These are phyloP conservation scores for Anarhynchus alexandrinus DNA, from an alignment of 2,113 vertebrate species.

Conservation along the genomic window DNA sequence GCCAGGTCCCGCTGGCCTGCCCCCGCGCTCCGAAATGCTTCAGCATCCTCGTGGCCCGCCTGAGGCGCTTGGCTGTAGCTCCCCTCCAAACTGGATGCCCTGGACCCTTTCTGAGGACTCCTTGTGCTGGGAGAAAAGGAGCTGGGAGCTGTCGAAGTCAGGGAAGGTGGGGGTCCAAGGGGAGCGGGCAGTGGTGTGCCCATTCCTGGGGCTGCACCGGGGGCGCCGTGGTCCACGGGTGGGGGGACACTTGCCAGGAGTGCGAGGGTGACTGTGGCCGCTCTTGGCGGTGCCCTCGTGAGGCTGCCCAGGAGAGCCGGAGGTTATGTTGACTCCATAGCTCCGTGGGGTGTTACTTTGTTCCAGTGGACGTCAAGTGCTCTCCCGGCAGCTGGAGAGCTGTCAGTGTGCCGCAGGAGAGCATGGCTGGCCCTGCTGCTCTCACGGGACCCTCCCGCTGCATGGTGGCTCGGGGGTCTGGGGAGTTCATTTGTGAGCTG, in stretches of 20 bases:
- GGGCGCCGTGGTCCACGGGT: neutral
- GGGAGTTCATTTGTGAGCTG: neutral
- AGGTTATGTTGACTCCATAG: fast-evolving
- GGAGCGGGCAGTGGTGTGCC: neutral
- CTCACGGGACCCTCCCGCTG: fast-evolving
- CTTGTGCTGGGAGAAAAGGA: neutral
- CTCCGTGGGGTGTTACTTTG: neutral
- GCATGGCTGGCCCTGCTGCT: neutral
- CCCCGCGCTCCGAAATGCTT: neutral
- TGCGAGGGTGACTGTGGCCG: neutral
- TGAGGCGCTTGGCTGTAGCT: neutral
- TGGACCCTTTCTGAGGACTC: neutral
- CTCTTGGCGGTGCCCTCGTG: neutral
- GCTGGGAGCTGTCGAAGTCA: neutral
- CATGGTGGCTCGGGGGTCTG: fast-evolving
- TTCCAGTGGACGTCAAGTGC: neutral
- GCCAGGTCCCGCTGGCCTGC: constrained; percentile 30
- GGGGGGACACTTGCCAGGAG: neutral
- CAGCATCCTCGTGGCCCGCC: neutral
- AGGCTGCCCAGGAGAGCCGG: neutral
- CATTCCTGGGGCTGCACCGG: neutral
- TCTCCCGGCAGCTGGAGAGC: neutral
- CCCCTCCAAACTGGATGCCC: neutral
- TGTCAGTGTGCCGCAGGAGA: fast-evolving
- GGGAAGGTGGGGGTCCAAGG: neutral